Base-by-base conservation (phyloP, 37 sponge, comb jelly and placozoan species). In the Oscarella lobularis region DNA sequence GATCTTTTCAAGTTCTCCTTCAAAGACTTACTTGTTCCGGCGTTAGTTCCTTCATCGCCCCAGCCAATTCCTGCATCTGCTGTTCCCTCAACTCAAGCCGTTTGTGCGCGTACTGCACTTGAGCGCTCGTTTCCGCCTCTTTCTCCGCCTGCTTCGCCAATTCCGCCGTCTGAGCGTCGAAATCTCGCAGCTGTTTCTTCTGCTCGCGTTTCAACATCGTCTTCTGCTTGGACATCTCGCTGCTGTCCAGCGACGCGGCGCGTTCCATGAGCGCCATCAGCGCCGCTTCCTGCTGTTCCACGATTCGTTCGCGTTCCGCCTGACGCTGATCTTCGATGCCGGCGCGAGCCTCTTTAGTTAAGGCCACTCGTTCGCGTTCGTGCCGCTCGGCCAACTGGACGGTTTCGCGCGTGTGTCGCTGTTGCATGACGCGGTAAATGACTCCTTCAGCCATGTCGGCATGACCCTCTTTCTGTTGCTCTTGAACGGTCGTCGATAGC, bases 341-440 rank as follows among this genome's bases (percentile, higher is more conserved):
- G 6, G 29, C 31, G 6, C 31, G 6, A 68, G 71, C 71, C 31
- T 68, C 71, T 4, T 6, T 5, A 5, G 54, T 14, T 6, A 66
- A 41, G 29, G 55, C 4, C 54, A 5, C 75, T 39, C 38, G 55
- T 74, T 31, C 31, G 20, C 66, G 40, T 20, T 74, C 66, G 55
- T 29, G 6, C 4, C n/a, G 75, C n/a, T 74, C 75, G 40, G 20
- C 75, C 9, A 66, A 29, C n/a, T 74, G 75, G 6, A 74, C 40
- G 20, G 55, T 74, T 31, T 74, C 75, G 20, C 29, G 9, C 20
- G 30, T 5, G n/a, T 74, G 75, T 5, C 75, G 75, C 75, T 74
- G 75, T 34, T 74, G 75, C 75, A 74, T 5, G 9, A 74, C 54
- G 66, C 29, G 40, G 20, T 74, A 34, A 66, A 74, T 74, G 20